Percentiles rank a stretch among this genome's conserved stretches.
These are phyloP conservation scores for Brachyalestes nurse DNA, from an alignment of 2,797 vertebrate genomes.

Conservation along the genomic window DNA sequence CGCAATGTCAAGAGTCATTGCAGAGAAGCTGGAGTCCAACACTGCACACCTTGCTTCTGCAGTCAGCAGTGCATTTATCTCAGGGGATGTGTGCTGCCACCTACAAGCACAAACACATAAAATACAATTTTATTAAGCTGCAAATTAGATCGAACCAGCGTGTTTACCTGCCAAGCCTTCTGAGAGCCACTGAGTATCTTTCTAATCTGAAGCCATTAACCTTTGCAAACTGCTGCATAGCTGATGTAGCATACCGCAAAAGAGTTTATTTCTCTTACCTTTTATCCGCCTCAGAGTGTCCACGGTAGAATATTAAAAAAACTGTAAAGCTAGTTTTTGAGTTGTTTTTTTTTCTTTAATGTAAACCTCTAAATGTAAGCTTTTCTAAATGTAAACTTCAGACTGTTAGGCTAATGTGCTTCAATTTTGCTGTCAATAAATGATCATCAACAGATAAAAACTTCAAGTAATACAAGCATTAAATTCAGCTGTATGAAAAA, in stretches of 20 bases:
- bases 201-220: conserved; percentile 68
- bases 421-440: not conserved
- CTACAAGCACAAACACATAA: conserved; percentile 57
- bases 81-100: conserved; percentile 32
- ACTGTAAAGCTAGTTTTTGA: no score
- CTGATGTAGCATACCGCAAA: conserved; percentile 54
- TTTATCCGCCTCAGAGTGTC: not conserved
- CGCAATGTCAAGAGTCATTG: conserved; percentile 46
- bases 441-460: not conserved
- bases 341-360: not conserved
- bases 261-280: conserved; percentile 17
- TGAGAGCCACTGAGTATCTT: conserved; percentile 60
- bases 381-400: not conserved
- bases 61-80: conserved; percentile 48
- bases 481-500: not conserved
- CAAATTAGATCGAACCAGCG: conserved; percentile 64
- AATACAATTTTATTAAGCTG: conserved; percentile 62
- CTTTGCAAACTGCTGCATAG: conserved; percentile 56
- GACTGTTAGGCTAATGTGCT: not conserved
- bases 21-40: conserved; percentile 38
- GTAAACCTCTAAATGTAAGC: not conserved
- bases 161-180: conserved; percentile 61
- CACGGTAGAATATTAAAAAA: not conserved
- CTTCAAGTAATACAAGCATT: not conserved
- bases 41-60: conserved; percentile 46